A percentile compares a stretch with the other conserved stretches of the same genome.
These are phyloP conservation scores for Galaxias olidus DNA, from an alignment of 2,797 vertebrate genomes.

Conservation along the genomic window DNA sequence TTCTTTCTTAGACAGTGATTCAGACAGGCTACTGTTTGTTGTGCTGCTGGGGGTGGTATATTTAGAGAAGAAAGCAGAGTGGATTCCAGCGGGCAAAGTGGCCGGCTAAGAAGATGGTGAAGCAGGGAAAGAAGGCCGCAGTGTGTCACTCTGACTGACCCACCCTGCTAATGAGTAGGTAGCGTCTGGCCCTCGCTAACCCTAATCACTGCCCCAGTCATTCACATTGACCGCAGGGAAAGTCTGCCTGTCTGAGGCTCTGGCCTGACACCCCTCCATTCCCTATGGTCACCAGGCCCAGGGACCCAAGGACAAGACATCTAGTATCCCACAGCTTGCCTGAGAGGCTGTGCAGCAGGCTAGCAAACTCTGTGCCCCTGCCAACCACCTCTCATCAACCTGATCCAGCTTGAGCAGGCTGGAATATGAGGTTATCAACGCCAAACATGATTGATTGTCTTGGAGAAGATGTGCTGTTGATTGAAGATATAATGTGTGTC, in stretches of 20 bases:
- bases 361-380: constrained; percentile 1
- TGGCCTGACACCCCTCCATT: background rate
- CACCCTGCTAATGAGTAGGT: constrained; percentile 77
- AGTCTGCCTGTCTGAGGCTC: background rate
- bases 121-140: constrained; percentile 62
- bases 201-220: constrained; percentile 71
- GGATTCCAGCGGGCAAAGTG: constrained; percentile 71
- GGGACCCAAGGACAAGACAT: constrained; percentile 40
- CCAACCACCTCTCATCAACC: constrained; percentile 15
- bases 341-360: background rate
- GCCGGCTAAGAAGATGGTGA: constrained; percentile 56
- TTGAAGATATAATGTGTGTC: no score
- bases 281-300: background rate
- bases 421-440: no score
- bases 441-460: no score
- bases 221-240: constrained; percentile 59
- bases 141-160: constrained; percentile 72
- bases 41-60: constrained; percentile 65
- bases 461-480: no score
- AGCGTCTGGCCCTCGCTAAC: constrained; percentile 63
- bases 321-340: constrained; percentile 26
- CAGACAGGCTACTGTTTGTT: constrained; percentile 78
- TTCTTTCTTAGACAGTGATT: constrained; percentile 35
- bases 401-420: background rate
- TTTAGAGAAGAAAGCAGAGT: constrained; percentile 71